Base-by-base conservation (phyloP, 2,888 invertebrate genomes). In the Thereva unica region DNA sequence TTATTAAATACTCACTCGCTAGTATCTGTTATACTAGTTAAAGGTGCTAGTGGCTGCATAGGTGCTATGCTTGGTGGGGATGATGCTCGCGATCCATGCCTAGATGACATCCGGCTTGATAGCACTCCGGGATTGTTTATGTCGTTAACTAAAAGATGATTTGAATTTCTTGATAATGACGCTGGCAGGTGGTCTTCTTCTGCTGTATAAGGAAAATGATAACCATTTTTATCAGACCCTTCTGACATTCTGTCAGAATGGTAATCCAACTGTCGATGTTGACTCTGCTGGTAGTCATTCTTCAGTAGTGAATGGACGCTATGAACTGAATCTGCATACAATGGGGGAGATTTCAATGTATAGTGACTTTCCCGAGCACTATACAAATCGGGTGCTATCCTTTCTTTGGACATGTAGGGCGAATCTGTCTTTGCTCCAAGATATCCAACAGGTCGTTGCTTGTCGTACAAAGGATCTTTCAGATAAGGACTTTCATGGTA, bases 131-230 rank as follows among this genome's bases (percentile, higher is more conserved):
- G 84, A 76, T 85, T 84, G 71, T 85, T 85, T 6, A 84, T 78
- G 71, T 85, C 85, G 69, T 85, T 84, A 12, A 82, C 82, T 66
- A 71, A 67, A 64, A 73, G 73, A 54, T 74, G 71, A 67, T 76
- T 77, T 52, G 76, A 70, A 41, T 78, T 78, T 4, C 75, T 55
- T 7, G 57, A 42, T 37, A 57, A 56, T 38, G 75, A 69, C 47
- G 71, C 72, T 72, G 82, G 82, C 69, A 86, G 78, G 79, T 90
- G 90, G 78, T 90, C 90, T 82, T 90, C 90, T 80, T 90, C 90
- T 71, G 90, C 90, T 72, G 92, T 92, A 76, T 92, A 93, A 0
- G 93, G 93, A 74, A 92, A 93, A 69, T 89, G 83, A 79, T 93
- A 93, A 74, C 93, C 93, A 74, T 89, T 89, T 73, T 89, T 89